Evolutionary conservation across 2,888 invertebrate genomes (phyloP).

Genomic region (Neocrepidodera transversa): DNA sequence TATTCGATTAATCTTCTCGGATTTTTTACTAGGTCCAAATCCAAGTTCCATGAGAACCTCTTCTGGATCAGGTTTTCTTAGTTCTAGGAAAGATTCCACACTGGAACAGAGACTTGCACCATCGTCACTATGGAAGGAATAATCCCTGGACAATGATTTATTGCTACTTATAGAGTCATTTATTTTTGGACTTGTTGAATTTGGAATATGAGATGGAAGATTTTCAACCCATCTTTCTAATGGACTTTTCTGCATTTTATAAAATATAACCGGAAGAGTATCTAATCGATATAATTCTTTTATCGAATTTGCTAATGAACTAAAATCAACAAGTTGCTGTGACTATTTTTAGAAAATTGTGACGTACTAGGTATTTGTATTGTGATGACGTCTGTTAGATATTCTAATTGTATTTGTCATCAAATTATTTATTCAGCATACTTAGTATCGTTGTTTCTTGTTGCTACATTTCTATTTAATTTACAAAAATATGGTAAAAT

Average conservation of each 20-base stretch:
- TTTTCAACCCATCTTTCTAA: slow-evolving; percentile 82
- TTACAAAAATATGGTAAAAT: neutral
- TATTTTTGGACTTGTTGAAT: slow-evolving; percentile 31
- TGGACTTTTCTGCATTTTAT: slow-evolving; percentile 66
- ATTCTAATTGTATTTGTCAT: neutral
- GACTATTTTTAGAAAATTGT: slow-evolving; percentile 18
- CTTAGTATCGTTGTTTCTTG: neutral
- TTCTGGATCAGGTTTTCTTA: slow-evolving; percentile 87
- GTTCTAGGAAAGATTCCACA: slow-evolving; percentile 82
- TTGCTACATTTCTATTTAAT: neutral
- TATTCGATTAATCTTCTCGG: slow-evolving; percentile 77
- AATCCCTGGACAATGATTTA: slow-evolving; percentile 53
- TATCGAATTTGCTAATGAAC: slow-evolving; percentile 8
- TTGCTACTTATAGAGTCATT: slow-evolving; percentile 25
- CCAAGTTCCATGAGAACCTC: slow-evolving; percentile 83
- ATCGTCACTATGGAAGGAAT: slow-evolving; percentile 60
- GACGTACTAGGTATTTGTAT: slow-evolving; percentile 10
- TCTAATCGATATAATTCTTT: slow-evolving; percentile 7
- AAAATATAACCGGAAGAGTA: slow-evolving; percentile 2
- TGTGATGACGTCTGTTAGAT: slow-evolving; percentile 18
- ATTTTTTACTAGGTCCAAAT: slow-evolving; percentile 76
- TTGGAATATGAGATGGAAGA: slow-evolving; percentile 60
- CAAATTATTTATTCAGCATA: neutral
- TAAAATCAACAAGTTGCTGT: slow-evolving; percentile 34
- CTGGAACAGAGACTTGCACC: slow-evolving; percentile 74